A percentile compares a stretch with the other conserved stretches of the same genome.
Conservation (phyloP, 2,113 vertebrate species). For the Leptosomus discolor region DNA sequence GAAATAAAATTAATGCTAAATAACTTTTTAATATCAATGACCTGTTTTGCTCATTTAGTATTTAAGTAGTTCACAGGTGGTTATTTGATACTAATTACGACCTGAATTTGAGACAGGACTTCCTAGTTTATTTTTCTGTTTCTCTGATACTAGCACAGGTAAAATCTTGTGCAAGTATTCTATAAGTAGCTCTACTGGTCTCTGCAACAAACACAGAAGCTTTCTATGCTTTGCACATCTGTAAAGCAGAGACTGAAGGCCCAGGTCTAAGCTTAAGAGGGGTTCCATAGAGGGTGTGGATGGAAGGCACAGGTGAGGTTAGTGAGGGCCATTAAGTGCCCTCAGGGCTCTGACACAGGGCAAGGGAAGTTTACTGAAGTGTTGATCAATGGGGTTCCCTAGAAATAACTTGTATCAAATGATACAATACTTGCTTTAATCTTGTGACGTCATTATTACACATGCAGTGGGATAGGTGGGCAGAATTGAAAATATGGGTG, state of each 20-base stretch:
- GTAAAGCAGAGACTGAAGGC: too few species aligned
- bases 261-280: background rate
- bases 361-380: background rate
- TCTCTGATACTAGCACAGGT: background rate
- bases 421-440: background rate
- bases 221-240: background rate
- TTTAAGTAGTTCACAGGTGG: background rate
- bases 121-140: background rate
- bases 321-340: background rate
- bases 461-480: background rate
- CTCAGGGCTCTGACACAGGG: background rate
- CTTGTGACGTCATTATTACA: background rate
- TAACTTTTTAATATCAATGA: background rate
- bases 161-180: background rate
- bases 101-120: background rate
- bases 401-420: background rate
- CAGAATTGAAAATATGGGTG: background rate
- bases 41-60: background rate
- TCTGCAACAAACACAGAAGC: background rate
- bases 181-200: background rate
- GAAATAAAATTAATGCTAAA: background rate
- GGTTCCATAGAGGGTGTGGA: background rate
- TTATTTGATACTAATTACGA: background rate
- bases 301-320: background rate
- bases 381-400: background rate